Conservation (phyloP, 2,888 invertebrate species). For the Mimachlamys varia region DNA sequence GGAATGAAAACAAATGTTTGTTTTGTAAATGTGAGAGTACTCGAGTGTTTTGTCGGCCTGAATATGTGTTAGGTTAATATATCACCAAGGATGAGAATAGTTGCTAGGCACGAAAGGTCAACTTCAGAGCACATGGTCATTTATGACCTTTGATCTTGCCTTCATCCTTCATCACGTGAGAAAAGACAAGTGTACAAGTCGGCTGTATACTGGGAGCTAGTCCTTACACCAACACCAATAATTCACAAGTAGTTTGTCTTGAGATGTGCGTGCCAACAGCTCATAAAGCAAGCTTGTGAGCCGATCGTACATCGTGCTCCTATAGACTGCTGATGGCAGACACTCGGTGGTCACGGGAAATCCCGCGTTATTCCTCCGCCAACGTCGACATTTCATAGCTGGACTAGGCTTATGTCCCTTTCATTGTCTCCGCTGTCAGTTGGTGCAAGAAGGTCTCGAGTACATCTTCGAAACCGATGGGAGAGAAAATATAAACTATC, state of each 20-base stretch:
- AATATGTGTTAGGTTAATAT: neutral
- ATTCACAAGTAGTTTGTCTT: slow-evolving; percentile 6
- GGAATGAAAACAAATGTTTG: slow-evolving; percentile 11
- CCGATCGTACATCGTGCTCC: neutral
- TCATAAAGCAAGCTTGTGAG: neutral
- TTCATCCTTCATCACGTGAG: slow-evolving; percentile 6
- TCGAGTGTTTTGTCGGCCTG: neutral
- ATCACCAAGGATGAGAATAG: neutral
- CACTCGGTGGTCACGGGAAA: neutral
- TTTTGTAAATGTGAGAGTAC: slow-evolving; percentile 6
- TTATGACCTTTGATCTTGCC: neutral
- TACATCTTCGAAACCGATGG: too few relatives aligned
- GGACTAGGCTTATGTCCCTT: neutral
- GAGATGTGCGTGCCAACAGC: slow-evolving; percentile 28
- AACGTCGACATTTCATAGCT: neutral
- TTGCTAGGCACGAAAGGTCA: neutral
- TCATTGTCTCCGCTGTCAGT: neutral
- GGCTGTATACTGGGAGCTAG: neutral
- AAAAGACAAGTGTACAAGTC: neutral
- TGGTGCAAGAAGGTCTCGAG: too few relatives aligned
- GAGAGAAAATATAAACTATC: too few relatives aligned
- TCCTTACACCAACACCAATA: neutral
- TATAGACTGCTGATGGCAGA: neutral
- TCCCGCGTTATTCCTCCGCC: neutral
- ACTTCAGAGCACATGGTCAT: neutral